Evolutionary conservation across 2,797 vertebrate species (phyloP).

Genomic region (Acanthiza pusilla): DNA sequence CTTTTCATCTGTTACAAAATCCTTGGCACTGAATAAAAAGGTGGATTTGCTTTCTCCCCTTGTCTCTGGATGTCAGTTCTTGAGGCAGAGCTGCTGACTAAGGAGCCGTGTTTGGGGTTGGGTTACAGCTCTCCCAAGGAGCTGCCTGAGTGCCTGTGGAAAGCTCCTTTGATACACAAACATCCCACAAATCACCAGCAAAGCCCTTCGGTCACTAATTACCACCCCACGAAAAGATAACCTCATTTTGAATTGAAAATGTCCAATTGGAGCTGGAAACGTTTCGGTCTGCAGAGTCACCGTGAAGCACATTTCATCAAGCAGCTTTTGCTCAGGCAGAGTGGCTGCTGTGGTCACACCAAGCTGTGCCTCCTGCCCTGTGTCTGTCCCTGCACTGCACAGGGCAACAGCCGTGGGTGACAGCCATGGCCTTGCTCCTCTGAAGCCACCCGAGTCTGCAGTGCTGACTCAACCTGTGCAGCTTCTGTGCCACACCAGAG

Average conservation of each 20-base stretch:
- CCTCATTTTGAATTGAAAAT: not conserved
- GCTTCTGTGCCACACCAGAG: not conserved
- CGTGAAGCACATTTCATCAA: not conserved
- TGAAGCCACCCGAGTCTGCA: too few species aligned
- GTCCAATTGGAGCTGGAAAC: not conserved
- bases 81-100: constrained; percentile 4
- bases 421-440: too few species aligned
- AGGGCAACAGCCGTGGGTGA: too few species aligned
- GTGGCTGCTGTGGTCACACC: not conserved
- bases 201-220: not conserved
- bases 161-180: not conserved
- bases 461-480: not conserved
- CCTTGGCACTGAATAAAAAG: not conserved
- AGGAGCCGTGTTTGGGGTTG: not conserved
- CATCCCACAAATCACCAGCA: not conserved
- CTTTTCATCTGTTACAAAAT: not conserved
- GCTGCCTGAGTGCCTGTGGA: not conserved
- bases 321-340: not conserved
- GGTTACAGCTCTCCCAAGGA: not conserved
- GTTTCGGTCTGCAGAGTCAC: not conserved
- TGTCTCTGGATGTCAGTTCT: not conserved
- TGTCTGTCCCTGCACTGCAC: too few species aligned
- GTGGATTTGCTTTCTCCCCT: not conserved
- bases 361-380: too few species aligned
- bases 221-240: not conserved